Percentiles rank a stretch among this genome's conserved stretches.
These are phyloP conservation scores for Protosalanx chinensis DNA, from an alignment of 2,797 vertebrate genomes.

Conservation along the genomic window DNA sequence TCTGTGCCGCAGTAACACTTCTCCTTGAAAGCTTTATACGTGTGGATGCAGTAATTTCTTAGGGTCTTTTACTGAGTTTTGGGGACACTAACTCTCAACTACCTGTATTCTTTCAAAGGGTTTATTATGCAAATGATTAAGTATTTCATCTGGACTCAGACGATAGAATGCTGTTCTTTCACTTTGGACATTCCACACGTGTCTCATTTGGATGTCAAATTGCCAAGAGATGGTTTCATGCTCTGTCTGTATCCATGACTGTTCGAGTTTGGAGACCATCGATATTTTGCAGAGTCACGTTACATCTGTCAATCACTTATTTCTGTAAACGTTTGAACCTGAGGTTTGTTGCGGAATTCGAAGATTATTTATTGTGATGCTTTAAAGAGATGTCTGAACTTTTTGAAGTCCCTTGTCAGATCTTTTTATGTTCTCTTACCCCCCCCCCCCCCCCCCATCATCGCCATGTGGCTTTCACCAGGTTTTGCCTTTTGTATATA, in stretches of 20 bases:
- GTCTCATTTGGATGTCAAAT: background rate
- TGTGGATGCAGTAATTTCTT: no score
- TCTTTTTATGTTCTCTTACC: no score
- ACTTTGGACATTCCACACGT: background rate
- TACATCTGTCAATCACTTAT: background rate
- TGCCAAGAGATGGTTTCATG: background rate
- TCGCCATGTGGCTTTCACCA: no score
- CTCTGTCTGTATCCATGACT: no score
- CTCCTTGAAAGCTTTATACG: no score
- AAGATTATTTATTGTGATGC: background rate
- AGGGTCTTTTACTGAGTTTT: background rate
- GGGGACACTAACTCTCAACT: no score
- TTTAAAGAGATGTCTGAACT: background rate
- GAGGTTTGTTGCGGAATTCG: background rate
- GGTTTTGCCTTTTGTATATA: no score
- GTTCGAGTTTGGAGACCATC: no score
- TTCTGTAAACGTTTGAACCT: background rate
- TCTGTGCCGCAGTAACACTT: no score
- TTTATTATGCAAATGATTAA: background rate
- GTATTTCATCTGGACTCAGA: background rate
- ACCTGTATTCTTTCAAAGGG: background rate
- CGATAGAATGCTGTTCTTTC: background rate
- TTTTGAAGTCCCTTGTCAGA: background rate
- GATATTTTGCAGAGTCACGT: background rate
- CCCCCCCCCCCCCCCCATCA: no score